Conservation (phyloP, 2,888 invertebrate genomes). For the Erebia palarica region DNA sequence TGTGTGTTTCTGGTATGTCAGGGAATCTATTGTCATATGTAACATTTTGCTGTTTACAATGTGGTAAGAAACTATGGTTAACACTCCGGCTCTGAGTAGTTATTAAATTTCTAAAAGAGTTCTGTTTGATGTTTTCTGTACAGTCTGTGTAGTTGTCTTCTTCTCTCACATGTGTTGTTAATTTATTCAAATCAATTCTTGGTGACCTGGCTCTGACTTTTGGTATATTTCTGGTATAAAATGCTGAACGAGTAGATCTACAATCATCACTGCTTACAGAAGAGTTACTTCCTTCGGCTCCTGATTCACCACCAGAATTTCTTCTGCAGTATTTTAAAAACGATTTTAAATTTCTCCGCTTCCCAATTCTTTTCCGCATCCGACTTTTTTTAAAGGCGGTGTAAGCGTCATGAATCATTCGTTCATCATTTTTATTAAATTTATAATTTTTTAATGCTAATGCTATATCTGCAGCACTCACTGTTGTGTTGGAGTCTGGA, state of each 20-base stretch:
- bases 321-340: slow-evolving; percentile 52
- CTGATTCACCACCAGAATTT: slow-evolving; percentile 61
- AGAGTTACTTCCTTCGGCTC: slow-evolving; percentile 65
- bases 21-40: slow-evolving; percentile 27
- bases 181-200: slow-evolving; percentile 48
- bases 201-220: slow-evolving; percentile 21
- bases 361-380: slow-evolving; percentile 54
- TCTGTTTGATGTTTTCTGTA: slow-evolving; percentile 51
- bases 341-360: slow-evolving; percentile 53
- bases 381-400: slow-evolving; percentile 52
- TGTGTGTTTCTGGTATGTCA: slow-evolving; percentile 18
- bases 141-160: slow-evolving; percentile 51
- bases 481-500: slow-evolving; percentile 62
- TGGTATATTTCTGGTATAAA: slow-evolving; percentile 47
- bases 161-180: slow-evolving; percentile 48
- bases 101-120: slow-evolving; percentile 50
- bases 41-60: slow-evolving; percentile 20
- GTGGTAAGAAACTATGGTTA: slow-evolving; percentile 18
- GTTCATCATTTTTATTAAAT: slow-evolving; percentile 59
- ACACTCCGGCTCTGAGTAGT: slow-evolving; percentile 37
- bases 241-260: slow-evolving; percentile 52
- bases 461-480: slow-evolving; percentile 60
- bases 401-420: slow-evolving; percentile 56
- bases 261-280: slow-evolving; percentile 67
- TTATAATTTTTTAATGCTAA: slow-evolving; percentile 55